Base-by-base conservation (phyloP, 2,888 invertebrate species). In the Baccha elongata region DNA sequence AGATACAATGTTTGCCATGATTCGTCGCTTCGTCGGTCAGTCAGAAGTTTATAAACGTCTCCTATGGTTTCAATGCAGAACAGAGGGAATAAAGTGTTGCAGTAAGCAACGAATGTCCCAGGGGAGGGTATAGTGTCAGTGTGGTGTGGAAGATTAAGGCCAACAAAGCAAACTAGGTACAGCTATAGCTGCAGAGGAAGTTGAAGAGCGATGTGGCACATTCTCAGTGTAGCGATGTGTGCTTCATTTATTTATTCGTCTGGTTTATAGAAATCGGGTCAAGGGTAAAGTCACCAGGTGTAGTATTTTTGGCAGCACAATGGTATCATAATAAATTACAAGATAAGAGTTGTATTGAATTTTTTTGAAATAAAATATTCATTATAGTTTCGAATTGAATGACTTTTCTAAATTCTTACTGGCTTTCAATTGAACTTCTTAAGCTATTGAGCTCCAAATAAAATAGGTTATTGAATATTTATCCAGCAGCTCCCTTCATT, bases 141-240 rank as follows among this genome's bases (percentile, higher is more conserved):
- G 29, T 2, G 6, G 26, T 26, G 40, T 1, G n/a, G 32, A 53
- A 68, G 46, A 58, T 58, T 69, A 23, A 58, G 50, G 40, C 21
- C 50, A 64, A 17, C 58, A 21, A n/a, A n/a, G n/a, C n/a, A n/a
- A n/a, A 74, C 55, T 50, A 23, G 13, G 32, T 42, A 8, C 48
- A 42, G 46, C 62, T 53, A 17, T 23, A 13, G 53, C 26, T 60
- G 35, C 50, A 73, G 53, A 19, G 17, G 26, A 11, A 37, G 29
- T 60, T 42, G 4, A 44, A 29, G 29, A 60, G 60, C 44, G 42
- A 19, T n/a, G 46, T 67, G 35, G 73, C 74, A 74, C 68, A 74
- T 80, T 80, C 50, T 35, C 35, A 68, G 64, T 64, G 42, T 58
- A 19, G 26, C 4, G 21, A 40, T 35, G 50, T 64, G 68, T 74